These are phyloP conservation scores for Arnoldichthys spilopterus DNA, from an alignment of 2,797 vertebrate genomes.

Conservation along the genomic window DNA sequence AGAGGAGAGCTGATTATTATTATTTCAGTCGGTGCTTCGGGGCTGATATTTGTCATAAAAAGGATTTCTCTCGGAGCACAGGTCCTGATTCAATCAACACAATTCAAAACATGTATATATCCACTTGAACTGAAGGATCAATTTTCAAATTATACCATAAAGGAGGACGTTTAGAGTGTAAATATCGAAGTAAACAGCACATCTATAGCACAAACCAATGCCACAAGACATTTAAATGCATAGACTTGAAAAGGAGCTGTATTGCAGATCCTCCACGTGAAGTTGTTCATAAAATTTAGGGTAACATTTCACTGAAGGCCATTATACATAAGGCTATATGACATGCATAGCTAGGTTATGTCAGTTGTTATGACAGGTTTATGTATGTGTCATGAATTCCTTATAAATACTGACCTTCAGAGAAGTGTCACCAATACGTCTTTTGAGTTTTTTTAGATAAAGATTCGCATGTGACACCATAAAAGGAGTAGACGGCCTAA, in stretches of 20 bases:
- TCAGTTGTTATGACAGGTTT: background rate
- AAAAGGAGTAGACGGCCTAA: background rate
- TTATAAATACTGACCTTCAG: too few species aligned
- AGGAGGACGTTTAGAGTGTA: too few species aligned
- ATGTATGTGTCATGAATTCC: too few species aligned
- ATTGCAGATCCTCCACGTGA: background rate
- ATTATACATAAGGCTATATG: background rate
- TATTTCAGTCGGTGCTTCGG: slow-evolving; percentile 24
- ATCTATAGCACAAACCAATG: background rate
- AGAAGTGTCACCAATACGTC: too few species aligned
- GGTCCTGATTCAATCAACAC: slow-evolving; percentile 40
- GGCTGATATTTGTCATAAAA: background rate
- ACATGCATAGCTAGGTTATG: too few species aligned
- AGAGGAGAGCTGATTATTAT: slow-evolving; percentile 8
- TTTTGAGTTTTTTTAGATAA: too few species aligned
- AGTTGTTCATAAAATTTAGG: background rate
- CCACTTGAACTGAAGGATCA: background rate
- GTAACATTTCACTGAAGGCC: too few species aligned
- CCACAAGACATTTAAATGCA: slow-evolving; percentile 2
- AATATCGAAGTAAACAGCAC: background rate
- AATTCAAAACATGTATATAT: slow-evolving; percentile 7
- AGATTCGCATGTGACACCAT: background rate
- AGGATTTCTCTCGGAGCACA: background rate
- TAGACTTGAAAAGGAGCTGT: background rate
- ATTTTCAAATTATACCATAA: background rate